Base-by-base conservation (phyloP, 2,888 invertebrate species). In the Drymonia ruficornis region DNA sequence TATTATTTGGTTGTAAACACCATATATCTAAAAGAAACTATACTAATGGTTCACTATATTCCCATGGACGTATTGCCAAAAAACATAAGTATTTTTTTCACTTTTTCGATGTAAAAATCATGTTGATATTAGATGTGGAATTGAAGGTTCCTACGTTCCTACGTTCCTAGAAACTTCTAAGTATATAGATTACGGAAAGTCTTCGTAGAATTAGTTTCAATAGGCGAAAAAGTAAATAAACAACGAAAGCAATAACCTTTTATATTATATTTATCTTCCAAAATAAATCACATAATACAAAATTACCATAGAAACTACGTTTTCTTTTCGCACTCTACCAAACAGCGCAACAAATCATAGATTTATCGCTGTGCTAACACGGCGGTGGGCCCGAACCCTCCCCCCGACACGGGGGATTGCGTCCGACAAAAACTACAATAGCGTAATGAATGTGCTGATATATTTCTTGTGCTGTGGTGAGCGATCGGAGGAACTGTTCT, bases 251-350 rank as follows among this genome's bases (percentile, higher is more conserved):
- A 43, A 43, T 43, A 43, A 43, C 19, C 13, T 4, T 19, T 43
- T 28, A 40, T 40, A n/a, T n/a, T n/a, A 11, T 40, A 45, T 45
- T 28, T n/a, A 28, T 45, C 15, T 11, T 1, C 45, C 15, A 45
- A 23, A n/a, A 45, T 45, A 45, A 45, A 45, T 45, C 28, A 28
- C 45, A 2, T n/a, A 28, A 28, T n/a, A 45, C 28, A 28, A 45
- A 45, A 45, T 45, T 28, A 45, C n/a, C 45, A 45, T 45, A n/a
- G 45, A 28, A 43, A 28, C 45, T 28, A 28, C 45, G 12, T 28
- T 28, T 23, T 45, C 45, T n/a, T 23, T 15, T 13, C 43, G 19
- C 45, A 13, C 45, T 23, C 8, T 8, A 8, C 28, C 28, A 12
- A 13, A 23, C n/a, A 44, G n/a, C 19, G 4, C 44, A 45, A 45